Conservation (phyloP, 2,113 vertebrate genomes). For the Haemorhous mexicanus region DNA sequence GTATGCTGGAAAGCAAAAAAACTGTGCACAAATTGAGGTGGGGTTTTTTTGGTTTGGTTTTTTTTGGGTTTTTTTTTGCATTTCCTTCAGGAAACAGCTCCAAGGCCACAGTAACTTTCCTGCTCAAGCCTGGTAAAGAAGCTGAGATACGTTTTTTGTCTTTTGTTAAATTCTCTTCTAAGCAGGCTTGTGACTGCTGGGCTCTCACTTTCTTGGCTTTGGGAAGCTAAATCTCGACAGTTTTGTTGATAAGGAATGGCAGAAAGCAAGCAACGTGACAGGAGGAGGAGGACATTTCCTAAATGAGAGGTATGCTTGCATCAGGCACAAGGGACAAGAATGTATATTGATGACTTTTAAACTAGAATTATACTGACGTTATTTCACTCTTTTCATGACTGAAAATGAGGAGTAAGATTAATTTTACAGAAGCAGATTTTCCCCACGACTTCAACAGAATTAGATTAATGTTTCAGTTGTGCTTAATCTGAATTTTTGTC, state of each 20-base stretch:
- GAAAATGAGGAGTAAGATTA: conserved; percentile 32
- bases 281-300: background rate
- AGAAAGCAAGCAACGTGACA: background rate
- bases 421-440: conserved; percentile 51
- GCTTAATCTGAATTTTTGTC: conserved; percentile 62
- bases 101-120: accelerated
- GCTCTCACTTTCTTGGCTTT: background rate
- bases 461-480: conserved; percentile 52
- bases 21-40: background rate
- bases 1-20: background rate
- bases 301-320: background rate
- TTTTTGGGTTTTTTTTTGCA: background rate
- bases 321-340: background rate
- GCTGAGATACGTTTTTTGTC: background rate
- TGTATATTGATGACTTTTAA: background rate
- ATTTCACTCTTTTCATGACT: background rate
- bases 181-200: background rate
- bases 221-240: background rate
- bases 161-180: background rate
- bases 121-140: background rate
- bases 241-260: background rate
- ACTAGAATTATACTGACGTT: background rate
- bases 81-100: background rate
- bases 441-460: conserved; percentile 43
- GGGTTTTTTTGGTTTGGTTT: too few species aligned